Conservation (phyloP, 2,113 vertebrate species). For the Chaetodon auriga region DNA sequence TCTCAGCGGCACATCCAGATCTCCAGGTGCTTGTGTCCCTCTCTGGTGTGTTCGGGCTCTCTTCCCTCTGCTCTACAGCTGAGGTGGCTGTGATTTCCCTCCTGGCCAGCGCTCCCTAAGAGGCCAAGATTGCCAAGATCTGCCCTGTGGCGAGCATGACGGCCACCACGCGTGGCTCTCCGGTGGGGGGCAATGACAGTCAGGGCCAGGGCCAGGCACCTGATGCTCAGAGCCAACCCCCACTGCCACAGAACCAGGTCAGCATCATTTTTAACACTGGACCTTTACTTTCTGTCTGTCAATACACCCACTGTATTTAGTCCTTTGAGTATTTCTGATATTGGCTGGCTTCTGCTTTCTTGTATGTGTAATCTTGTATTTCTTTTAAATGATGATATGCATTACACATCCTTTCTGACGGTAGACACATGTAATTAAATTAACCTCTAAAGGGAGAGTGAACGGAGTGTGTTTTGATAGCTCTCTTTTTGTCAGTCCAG, state of each 20-base stretch:
- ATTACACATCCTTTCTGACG: neutral
- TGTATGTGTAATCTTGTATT: neutral
- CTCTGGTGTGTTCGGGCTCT: conserved; percentile 93
- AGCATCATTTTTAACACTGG: conserved; percentile 34
- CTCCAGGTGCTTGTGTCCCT: conserved; percentile 97
- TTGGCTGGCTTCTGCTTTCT: neutral
- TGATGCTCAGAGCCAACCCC: conserved; percentile 98
- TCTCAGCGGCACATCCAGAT: conserved; percentile 96
- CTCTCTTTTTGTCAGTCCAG: conserved; percentile 14
- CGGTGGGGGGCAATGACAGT: conserved; percentile 99
- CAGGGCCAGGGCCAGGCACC: conserved; percentile 99
- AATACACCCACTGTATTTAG: neutral
- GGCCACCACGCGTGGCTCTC: conserved; percentile 99
- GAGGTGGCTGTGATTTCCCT: conserved; percentile 98
- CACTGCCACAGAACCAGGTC: conserved; percentile 99
- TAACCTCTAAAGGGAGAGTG: neutral
- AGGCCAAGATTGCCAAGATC: conserved; percentile 99
- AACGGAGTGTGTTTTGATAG: neutral
- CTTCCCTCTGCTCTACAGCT: conserved; percentile 88
- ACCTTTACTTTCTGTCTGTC: neutral
- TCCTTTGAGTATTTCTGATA: neutral
- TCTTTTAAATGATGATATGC: neutral
- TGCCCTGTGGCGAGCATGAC: conserved; percentile 99
- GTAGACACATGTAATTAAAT: conserved; percentile 15
- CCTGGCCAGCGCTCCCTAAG: conserved; percentile 96